phyloP scores from a whole-genome alignment of 2,888 invertebrate species.

The Trissolcus japonicus region DNA sequence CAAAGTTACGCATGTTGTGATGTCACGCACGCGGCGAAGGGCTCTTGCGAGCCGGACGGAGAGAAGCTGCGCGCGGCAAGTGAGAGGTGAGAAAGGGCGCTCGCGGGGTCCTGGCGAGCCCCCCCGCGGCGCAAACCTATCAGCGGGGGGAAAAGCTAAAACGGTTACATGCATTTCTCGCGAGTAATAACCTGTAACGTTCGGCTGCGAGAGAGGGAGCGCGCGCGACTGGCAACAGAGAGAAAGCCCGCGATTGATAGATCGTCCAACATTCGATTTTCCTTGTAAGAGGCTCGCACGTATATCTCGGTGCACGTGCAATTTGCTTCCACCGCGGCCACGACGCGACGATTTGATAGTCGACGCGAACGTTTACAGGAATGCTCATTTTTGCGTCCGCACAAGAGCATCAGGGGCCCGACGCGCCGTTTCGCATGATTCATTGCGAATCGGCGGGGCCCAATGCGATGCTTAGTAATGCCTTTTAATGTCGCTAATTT shows the following conservation, averaged over 20 bases:
- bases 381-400: conserved; percentile 51
- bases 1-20: conserved; percentile 33
- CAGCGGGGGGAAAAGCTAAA: conserved; percentile 20
- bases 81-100: conserved; percentile 61
- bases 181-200: conserved; percentile 71
- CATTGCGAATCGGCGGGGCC: conserved; percentile 30
- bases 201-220: conserved; percentile 54
- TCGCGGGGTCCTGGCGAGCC: conserved; percentile 59
- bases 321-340: conserved; percentile 56
- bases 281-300: conserved; percentile 64
- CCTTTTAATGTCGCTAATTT: conserved; percentile 40
- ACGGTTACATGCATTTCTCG: conserved; percentile 69
- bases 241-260: conserved; percentile 66
- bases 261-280: conserved; percentile 67
- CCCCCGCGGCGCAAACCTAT: conserved; percentile 69
- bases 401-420: conserved; percentile 20
- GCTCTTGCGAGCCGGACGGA: conserved; percentile 22
- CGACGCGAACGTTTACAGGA: conserved; percentile 57
- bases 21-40: conserved; percentile 23
- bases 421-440: conserved; percentile 28
- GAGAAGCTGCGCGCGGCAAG: conserved; percentile 31
- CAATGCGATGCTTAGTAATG: conserved; percentile 36
- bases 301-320: conserved; percentile 57
- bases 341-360: conserved; percentile 57
- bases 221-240: conserved; percentile 15